Percentiles rank a stretch among this genome's conserved stretches.
These are phyloP conservation scores for Dasypolia templi DNA, from an alignment of 2,888 invertebrate genomes.

Conservation along the genomic window DNA sequence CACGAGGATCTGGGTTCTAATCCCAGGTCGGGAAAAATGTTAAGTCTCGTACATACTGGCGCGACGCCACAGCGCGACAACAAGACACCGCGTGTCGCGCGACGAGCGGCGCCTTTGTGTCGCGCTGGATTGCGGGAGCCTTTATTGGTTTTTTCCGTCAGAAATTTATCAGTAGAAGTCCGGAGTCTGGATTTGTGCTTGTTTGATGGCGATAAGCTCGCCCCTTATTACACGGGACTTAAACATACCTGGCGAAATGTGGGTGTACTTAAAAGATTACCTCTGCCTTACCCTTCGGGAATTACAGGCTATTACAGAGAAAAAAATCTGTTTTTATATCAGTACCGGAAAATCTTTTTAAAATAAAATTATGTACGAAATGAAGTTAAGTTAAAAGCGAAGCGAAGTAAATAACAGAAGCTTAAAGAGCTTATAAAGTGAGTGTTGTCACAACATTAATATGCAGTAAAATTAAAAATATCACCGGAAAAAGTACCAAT, in stretches of 20 bases:
- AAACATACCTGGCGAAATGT: neutral
- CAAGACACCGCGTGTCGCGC: too few relatives aligned
- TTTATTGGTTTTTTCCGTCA: too few relatives aligned
- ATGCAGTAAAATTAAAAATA: neutral
- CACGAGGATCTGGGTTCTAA: too few relatives aligned
- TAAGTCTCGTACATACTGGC: too few relatives aligned
- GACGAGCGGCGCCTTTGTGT: too few relatives aligned
- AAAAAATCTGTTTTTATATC: neutral
- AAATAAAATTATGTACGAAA: neutral
- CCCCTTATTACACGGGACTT: neutral
- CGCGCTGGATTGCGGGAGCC: too few relatives aligned
- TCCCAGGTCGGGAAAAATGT: too few relatives aligned
- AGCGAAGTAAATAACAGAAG: constrained; percentile 13
- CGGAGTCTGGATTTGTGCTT: neutral
- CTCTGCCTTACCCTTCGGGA: neutral
- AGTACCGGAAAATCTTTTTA: neutral
- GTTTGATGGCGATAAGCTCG: neutral
- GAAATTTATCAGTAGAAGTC: neutral
- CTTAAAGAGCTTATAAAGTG: constrained; percentile 12
- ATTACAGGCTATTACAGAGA: too few relatives aligned
- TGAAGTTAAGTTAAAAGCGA: constrained; percentile 14
- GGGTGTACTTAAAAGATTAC: too few relatives aligned
- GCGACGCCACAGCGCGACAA: too few relatives aligned
- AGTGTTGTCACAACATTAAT: constrained; percentile 4
- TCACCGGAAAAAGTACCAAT: neutral